Conservation (phyloP, 2,797 vertebrate genomes). For the Microchirus variegatus region DNA sequence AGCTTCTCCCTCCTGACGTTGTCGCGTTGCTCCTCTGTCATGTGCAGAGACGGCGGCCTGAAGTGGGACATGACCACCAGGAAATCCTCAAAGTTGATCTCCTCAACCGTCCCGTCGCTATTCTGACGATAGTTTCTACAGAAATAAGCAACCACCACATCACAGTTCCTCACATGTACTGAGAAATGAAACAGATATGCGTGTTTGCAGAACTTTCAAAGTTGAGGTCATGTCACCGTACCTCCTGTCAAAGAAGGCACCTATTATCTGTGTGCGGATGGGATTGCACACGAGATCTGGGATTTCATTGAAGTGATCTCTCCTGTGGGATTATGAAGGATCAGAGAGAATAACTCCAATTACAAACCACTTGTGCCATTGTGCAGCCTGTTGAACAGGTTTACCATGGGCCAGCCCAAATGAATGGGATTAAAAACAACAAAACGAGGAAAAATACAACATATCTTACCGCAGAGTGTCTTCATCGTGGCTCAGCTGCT, state of each 20-base stretch:
- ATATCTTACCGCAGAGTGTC: constrained; percentile 83
- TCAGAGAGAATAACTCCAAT: not conserved
- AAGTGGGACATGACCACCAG: constrained; percentile 95
- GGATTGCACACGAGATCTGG: constrained; percentile 91
- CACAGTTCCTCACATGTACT: not conserved
- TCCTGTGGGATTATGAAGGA: constrained; percentile 68
- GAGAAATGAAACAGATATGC: not conserved
- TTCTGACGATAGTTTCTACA: constrained; percentile 86
- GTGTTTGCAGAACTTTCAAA: not conserved
- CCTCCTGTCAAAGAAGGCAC: constrained; percentile 94
- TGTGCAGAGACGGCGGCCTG: constrained; percentile 83
- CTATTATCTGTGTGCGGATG: constrained; percentile 88
- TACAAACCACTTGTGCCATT: not conserved
- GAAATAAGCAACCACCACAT: not conserved
- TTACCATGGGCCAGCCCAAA: constrained; percentile 5
- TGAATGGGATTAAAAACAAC: not conserved
- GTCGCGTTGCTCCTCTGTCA: constrained; percentile 87
- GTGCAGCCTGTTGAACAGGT: constrained; percentile 45
- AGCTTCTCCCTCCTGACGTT: constrained; percentile 87
- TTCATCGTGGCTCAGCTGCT: constrained; percentile 89
- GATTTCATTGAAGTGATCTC: constrained; percentile 84
- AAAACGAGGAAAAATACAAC: not conserved
- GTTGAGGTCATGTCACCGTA: constrained; percentile 38
- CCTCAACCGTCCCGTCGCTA: constrained; percentile 71
- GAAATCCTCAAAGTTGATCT: constrained; percentile 94